Evolutionary conservation across 2,888 invertebrate genomes (phyloP).

Genomic region (Glaucopsyche alexis): DNA sequence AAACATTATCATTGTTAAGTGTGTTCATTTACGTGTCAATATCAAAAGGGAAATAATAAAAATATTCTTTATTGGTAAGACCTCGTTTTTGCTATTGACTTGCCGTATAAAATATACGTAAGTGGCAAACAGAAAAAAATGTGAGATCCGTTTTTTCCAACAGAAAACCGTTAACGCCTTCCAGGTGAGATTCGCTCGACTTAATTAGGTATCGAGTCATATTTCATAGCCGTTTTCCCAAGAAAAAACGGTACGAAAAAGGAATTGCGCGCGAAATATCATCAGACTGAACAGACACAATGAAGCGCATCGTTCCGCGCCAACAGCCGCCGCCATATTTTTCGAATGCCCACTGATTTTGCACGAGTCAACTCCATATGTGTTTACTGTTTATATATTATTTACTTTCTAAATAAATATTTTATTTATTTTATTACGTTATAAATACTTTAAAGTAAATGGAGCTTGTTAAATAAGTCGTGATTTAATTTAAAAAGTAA

Average conservation of each 20-base stretch:
- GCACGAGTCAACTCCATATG: slow-evolving; percentile 34
- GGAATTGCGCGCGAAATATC: slow-evolving; percentile 46
- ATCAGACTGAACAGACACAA: slow-evolving; percentile 57
- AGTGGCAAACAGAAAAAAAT: slow-evolving; percentile 9
- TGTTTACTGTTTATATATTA: background rate
- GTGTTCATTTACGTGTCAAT: slow-evolving; percentile 18
- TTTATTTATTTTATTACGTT: slow-evolving; percentile 13
- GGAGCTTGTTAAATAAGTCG: background rate
- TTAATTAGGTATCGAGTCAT: slow-evolving; percentile 43
- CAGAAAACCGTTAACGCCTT: slow-evolving; percentile 39
- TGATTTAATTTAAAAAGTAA: slow-evolving; percentile 1
- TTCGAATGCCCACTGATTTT: slow-evolving; percentile 41
- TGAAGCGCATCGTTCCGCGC: slow-evolving; percentile 67
- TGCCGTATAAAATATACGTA: slow-evolving; percentile 1
- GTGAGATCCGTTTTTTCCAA: slow-evolving; percentile 29
- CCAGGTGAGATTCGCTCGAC: slow-evolving; percentile 42
- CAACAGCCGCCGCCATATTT: slow-evolving; percentile 58
- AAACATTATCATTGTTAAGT: slow-evolving; percentile 4
- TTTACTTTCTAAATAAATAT: slow-evolving; percentile 20
- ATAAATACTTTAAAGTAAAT: background rate
- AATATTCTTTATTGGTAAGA: background rate
- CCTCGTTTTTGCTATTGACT: slow-evolving; percentile 10
- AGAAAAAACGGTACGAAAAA: slow-evolving; percentile 45
- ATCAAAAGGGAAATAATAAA: background rate
- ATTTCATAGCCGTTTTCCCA: slow-evolving; percentile 41